Evolutionary conservation across 1,140 invertebrate genomes (phyloP).

Genomic region (Calliphora vicina): DNA sequence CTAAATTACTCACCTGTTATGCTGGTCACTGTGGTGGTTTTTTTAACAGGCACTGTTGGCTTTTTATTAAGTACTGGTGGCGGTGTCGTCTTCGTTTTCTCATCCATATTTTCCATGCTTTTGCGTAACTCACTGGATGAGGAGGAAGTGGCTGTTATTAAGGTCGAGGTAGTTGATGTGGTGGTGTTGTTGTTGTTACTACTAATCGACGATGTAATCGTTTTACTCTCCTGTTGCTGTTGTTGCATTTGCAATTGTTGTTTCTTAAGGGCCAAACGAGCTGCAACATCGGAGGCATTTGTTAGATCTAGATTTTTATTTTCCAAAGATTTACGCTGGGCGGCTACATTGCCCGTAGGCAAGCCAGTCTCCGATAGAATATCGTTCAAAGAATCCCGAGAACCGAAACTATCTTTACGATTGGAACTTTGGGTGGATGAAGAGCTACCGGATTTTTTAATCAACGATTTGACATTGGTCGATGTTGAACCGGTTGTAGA

Average conservation of each 20-base stretch:
- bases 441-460: constrained; percentile 54
- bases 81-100: constrained; percentile 58
- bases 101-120: constrained; percentile 59
- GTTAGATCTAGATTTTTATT: constrained; percentile 59
- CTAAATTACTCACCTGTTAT: constrained; percentile 55
- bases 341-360: constrained; percentile 62
- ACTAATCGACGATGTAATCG: constrained; percentile 21
- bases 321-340: constrained; percentile 66
- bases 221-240: constrained; percentile 43
- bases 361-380: constrained; percentile 59
- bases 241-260: constrained; percentile 42
- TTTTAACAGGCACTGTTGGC: constrained; percentile 70
- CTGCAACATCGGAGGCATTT: constrained; percentile 47
- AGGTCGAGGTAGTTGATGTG: constrained; percentile 38
- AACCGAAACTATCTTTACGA: constrained; percentile 62
- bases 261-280: constrained; percentile 39
- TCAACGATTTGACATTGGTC: constrained; percentile 52
- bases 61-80: constrained; percentile 67
- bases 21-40: constrained; percentile 68
- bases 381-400: constrained; percentile 61
- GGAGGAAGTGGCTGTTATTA: constrained; percentile 4
- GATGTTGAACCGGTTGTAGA: constrained; percentile 46
- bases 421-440: constrained; percentile 47
- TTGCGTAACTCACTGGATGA: constrained; percentile 52
- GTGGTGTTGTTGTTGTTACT: constrained; percentile 37